A percentile compares a stretch with the other conserved stretches of the same genome.
Conservation (phyloP, 1,140 invertebrate genomes). For the Anadara kagoshimensis region DNA sequence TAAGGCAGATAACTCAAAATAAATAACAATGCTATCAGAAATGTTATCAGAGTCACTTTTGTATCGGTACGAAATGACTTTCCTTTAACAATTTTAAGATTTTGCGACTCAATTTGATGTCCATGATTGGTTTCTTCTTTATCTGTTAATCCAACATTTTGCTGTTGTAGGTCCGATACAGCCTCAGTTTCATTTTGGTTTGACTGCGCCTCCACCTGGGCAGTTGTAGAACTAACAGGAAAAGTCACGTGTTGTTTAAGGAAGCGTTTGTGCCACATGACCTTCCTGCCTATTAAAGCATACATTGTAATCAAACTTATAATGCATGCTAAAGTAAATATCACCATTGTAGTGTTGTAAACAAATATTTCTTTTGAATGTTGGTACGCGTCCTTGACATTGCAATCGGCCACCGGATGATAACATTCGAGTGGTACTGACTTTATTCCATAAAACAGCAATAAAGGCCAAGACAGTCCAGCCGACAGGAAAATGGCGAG, state of each 20-base stretch:
- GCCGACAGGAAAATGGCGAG: background rate
- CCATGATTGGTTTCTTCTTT: background rate
- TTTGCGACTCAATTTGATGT: background rate
- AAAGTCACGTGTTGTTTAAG: slow-evolving; percentile 24
- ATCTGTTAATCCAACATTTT: background rate
- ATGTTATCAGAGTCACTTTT: slow-evolving; percentile 53
- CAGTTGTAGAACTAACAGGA: background rate
- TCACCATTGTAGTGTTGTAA: slow-evolving; percentile 38
- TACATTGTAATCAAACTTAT: slow-evolving; percentile 47
- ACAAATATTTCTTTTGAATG: slow-evolving; percentile 33
- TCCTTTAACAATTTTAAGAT: background rate
- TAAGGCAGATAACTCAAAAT: slow-evolving; percentile 59
- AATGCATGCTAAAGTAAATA: slow-evolving; percentile 47
- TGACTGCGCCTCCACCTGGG: background rate
- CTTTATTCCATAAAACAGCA: slow-evolving; percentile 23
- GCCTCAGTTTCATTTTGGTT: background rate
- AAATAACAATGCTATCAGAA: slow-evolving; percentile 53
- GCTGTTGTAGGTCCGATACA: background rate
- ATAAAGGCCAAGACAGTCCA: slow-evolving; percentile 29
- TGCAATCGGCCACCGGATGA: slow-evolving; percentile 34
- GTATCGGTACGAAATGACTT: slow-evolving; percentile 1
- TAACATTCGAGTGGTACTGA: slow-evolving; percentile 11
- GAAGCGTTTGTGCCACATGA: slow-evolving; percentile 46
- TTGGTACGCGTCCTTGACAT: slow-evolving; percentile 33
- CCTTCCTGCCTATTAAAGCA: slow-evolving; percentile 43